Base-by-base conservation (phyloP, 2,797 vertebrate genomes). In the Muscicapa striata region DNA sequence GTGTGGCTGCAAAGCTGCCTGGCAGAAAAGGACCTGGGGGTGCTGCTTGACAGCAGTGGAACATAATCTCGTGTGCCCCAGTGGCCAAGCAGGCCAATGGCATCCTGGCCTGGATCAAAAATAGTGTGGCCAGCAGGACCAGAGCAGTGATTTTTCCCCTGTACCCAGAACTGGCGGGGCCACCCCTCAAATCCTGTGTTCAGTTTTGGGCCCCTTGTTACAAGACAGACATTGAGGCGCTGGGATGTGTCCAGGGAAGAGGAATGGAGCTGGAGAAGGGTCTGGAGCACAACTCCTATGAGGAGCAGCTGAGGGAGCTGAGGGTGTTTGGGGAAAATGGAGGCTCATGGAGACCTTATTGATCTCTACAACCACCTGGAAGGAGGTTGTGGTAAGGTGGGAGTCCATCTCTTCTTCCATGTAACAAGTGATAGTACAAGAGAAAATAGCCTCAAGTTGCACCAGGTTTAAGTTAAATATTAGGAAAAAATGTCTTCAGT, bases 241-340 rank as follows among this genome's bases (percentile, higher is more conserved):
- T 64, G 20, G 10, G 64, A 18, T 0, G 1, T 52, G 34, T 34
- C 20, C 64, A 70, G 38, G 3, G 64, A 51, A 76, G 17, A 22
- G 9, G 15, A 64, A 27, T 0, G 0, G 11, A 23, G 15, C 4
- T 52, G 34, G 10, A 5, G 38, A 78, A 36, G 26, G 9, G 4
- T 41, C 21, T 40, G 26, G 18, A 59, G 9, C 30, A 19, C 15
- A 46, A 52, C 22, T 29, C 30, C 32, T 40, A 0, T 21, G 27
- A 69, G 11, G 19, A 69, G 9, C 1, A 15, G 26, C 15, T 72
- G 45, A 46, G 21, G 18, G 8, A 77, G 2, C 9, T 52, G 45
- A 7, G 9, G 4, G 2, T 46, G 9, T 46, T 59, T 66, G 18
- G 45, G 17, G 4, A 7, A 59, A 54, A 72, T 18, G 3, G 22